These are phyloP conservation scores for Arnoldichthys spilopterus DNA, from an alignment of 2,797 vertebrate species.

Conservation along the genomic window DNA sequence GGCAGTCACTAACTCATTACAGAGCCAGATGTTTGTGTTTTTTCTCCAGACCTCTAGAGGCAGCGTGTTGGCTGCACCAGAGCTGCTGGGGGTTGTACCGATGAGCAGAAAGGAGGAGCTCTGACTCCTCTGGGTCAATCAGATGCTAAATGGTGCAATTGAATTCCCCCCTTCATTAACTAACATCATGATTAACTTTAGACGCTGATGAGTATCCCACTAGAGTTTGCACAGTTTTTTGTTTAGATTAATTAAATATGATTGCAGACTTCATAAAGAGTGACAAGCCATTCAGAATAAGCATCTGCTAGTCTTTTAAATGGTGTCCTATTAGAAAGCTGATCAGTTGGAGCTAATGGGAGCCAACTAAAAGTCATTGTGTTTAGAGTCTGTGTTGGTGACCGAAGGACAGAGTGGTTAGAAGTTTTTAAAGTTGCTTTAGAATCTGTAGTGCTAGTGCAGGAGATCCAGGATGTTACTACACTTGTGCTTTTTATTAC, in stretches of 20 bases:
- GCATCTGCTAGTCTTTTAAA: conserved; percentile 40
- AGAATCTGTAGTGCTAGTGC: not conserved
- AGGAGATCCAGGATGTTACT: not conserved
- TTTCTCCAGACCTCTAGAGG: conserved; percentile 20
- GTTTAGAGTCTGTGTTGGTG: not conserved
- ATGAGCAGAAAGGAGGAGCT: conserved; percentile 11
- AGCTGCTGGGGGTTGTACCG: not conserved
- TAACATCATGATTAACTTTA: conserved; percentile 37
- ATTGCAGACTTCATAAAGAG: conserved; percentile 18
- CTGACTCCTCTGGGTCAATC: conserved; percentile 34
- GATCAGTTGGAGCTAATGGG: conserved; percentile 33
- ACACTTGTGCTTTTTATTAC: not conserved
- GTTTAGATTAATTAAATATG: conserved; percentile 36
- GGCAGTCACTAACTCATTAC: conserved; percentile 39
- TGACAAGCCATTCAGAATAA: conserved; percentile 31
- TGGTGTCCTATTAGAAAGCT: conserved; percentile 16
- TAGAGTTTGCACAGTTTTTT: not conserved
- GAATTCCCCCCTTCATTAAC: conserved; percentile 12
- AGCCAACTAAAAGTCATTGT: not conserved
- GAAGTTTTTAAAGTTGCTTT: not conserved
- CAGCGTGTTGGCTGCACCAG: conserved; percentile 27
- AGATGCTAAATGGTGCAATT: conserved; percentile 37
- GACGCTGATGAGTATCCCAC: conserved; percentile 33
- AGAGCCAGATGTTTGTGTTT: conserved; percentile 55
- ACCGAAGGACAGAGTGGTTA: conserved; percentile 11